Percentiles rank a stretch among this genome's conserved stretches.
phyloP scores from a whole-genome alignment of 2,888 invertebrate genomes.

The Spodoptera exigua region DNA sequence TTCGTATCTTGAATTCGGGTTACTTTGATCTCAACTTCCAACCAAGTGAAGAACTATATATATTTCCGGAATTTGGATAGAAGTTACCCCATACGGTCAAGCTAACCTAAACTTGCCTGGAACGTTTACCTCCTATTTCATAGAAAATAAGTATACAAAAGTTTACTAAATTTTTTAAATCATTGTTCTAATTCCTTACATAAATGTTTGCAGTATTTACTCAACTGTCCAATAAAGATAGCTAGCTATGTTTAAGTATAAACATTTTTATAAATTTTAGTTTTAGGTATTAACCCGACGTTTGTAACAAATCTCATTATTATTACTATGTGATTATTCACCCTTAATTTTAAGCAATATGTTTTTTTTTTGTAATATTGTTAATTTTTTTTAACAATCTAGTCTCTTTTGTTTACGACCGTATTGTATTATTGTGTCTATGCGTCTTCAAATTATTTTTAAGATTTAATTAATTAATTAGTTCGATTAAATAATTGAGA shows the following conservation, averaged over 20 bases:
- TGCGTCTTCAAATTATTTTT: constrained; percentile 60
- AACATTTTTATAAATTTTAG: constrained; percentile 27
- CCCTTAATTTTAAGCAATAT: constrained; percentile 63
- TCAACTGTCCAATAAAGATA: too few species aligned
- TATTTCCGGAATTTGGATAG: too few species aligned
- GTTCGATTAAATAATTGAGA: constrained; percentile 53
- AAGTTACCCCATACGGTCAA: too few species aligned
- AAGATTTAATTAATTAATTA: constrained; percentile 59
- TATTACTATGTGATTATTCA: constrained; percentile 59
- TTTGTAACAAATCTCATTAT: constrained; percentile 60
- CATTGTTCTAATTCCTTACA: too few species aligned
- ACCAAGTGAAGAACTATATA: too few species aligned
- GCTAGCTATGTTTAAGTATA: constrained; percentile 33
- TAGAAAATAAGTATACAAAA: too few species aligned
- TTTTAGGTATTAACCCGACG: constrained; percentile 35
- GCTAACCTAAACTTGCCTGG: too few species aligned
- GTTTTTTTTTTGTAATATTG: constrained; percentile 62
- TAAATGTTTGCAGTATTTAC: too few species aligned
- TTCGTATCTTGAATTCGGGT: too few species aligned
- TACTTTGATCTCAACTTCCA: too few species aligned
- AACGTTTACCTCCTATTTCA: too few species aligned
- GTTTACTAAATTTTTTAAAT: too few species aligned
- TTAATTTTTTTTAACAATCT: constrained; percentile 82
- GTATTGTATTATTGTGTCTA: constrained; percentile 77
- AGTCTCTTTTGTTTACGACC: constrained; percentile 81